Percentiles rank a stretch among this genome's conserved stretches.
phyloP scores from a whole-genome alignment of 2,797 vertebrate species.

The Percopsis omiscomaycus region DNA sequence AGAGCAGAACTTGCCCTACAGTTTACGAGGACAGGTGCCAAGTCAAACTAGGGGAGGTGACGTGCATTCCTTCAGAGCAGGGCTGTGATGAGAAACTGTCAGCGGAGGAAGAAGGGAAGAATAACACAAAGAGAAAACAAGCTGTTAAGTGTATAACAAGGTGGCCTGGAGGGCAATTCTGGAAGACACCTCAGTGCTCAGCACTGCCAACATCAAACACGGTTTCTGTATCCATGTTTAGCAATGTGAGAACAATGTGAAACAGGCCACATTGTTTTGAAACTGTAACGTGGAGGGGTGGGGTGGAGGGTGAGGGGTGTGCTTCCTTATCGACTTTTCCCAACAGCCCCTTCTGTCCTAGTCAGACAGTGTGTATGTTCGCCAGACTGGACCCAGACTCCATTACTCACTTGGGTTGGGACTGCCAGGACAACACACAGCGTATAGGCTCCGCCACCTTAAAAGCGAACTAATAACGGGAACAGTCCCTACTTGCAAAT shows the following conservation, averaged over 20 bases:
- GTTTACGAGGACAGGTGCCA: constrained; percentile 69
- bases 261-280: constrained; percentile 48
- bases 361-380: constrained; percentile 29
- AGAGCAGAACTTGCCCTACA: constrained; percentile 58
- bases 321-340: background rate
- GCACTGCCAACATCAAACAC: constrained; percentile 73
- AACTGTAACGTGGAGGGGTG: constrained; percentile 45
- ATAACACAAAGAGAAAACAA: constrained; percentile 75
- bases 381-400: too few species aligned
- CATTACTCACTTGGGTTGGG: too few species aligned
- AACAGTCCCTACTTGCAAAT: constrained; percentile 21
- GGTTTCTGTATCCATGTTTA: constrained; percentile 52
- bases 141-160: constrained; percentile 79
- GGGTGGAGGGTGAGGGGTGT: background rate
- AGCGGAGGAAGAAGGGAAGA: constrained; percentile 67
- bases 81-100: constrained; percentile 73
- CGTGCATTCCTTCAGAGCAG: constrained; percentile 62
- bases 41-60: constrained; percentile 66
- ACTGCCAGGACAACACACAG: too few species aligned
- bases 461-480: background rate
- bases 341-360: constrained; percentile 35
- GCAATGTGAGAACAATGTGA: constrained; percentile 48
- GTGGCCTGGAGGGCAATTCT: constrained; percentile 75
- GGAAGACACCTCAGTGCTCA: constrained; percentile 72
- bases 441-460: too few species aligned